Evolutionary conservation across 2,797 vertebrate species (phyloP), one percentile per base, ranked within the genome.

Genomic region (Champsocephalus esox): DNA sequence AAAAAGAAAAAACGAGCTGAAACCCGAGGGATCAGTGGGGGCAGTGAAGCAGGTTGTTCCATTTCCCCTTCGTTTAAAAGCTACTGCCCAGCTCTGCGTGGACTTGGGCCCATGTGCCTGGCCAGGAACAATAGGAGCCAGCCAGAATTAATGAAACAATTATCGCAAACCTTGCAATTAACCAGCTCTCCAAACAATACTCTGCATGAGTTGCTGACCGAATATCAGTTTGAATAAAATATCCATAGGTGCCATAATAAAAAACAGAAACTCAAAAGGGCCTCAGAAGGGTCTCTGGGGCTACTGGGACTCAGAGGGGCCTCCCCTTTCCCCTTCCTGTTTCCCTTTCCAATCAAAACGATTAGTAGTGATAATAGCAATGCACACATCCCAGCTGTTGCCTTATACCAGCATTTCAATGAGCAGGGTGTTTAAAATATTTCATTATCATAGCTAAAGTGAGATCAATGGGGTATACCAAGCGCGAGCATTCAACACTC

Each of bases 321-420:
- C 81, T 74, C 69, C 60, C 72, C 72, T 75, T 79, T 76, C 68
- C 73, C 79, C 58, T 69, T 91, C 77, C 73, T 77, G 82, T 80
- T 90, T 87, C 77, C 88, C 65, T 60, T 94, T 91, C 92, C 86
- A 92, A 95, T 95, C 92, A 89, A 87, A 91, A 88, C 83, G 92
- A 96, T 96, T 96, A 95, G 92, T 84, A 89, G 95, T 93, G 94
- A 94, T 94, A 96, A 94, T 95, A 90, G 89, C 92, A 86, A 24
- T 69, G 90, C 88, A 89, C 83, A 88, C 92, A 85, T 92, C 88
- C 92, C 96, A 96, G 95, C 96, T 97, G 95, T 92, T 94, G 92
- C 94, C 73, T 71, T 86, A 83, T 38, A 73, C 57, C 67, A 41
- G 78, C 75, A 68, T 90, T 90, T 88, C 82, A 90, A 88, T 88